These are phyloP conservation scores for Hylomyscus alleni DNA, from an alignment of 2,797 vertebrate genomes.

Conservation along the genomic window DNA sequence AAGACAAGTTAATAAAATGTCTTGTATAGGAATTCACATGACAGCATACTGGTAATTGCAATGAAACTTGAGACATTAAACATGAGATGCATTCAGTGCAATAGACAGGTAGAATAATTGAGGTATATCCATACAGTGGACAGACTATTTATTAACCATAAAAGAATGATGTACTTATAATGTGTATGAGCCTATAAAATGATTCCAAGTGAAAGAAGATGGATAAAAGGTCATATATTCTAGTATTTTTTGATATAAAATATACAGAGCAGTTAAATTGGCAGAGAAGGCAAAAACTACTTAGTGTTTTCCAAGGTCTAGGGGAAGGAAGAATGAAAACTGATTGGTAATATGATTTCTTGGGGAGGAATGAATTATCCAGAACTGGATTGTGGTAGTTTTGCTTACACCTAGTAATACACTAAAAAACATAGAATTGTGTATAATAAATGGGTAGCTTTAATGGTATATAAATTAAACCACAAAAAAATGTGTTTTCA, in stretches of 20 bases:
- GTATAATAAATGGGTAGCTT: neutral
- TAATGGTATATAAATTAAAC: neutral
- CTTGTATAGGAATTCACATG: neutral
- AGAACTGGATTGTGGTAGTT: neutral
- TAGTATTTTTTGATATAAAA: neutral
- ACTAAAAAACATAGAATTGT: neutral
- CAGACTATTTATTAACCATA: neutral
- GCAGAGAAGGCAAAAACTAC: neutral
- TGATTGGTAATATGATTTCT: neutral
- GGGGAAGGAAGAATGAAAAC: neutral
- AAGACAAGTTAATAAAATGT: neutral
- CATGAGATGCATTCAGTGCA: neutral
- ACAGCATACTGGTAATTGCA: neutral
- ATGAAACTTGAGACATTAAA: neutral
- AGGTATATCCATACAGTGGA: neutral
- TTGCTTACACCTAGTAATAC: neutral
- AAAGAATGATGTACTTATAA: neutral
- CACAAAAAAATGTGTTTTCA: neutral
- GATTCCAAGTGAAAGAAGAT: neutral
- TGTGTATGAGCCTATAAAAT: neutral
- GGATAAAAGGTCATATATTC: neutral
- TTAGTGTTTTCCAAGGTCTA: neutral
- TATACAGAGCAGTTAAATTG: neutral
- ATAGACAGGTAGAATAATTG: neutral
- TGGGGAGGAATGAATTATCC: neutral